These are phyloP conservation scores for Molossus molossus DNA, from an alignment of 2,797 vertebrate species.

Conservation along the genomic window DNA sequence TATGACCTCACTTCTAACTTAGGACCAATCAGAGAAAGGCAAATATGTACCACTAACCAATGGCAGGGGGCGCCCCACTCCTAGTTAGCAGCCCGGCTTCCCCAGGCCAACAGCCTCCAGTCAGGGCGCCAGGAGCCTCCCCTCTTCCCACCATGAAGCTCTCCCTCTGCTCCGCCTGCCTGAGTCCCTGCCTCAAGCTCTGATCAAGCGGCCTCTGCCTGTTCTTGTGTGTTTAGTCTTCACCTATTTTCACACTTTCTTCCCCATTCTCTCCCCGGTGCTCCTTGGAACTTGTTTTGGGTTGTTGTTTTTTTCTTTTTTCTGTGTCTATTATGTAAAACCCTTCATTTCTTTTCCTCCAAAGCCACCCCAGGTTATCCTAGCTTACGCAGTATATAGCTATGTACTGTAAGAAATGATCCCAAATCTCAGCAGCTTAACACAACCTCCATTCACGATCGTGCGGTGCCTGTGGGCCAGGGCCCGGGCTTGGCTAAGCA, in stretches of 20 bases:
- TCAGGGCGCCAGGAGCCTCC: accelerated
- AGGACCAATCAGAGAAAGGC: not conserved
- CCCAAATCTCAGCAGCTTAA: not conserved
- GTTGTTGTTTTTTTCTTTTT: not conserved
- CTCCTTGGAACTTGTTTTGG: not conserved
- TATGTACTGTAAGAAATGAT: not conserved
- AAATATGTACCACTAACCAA: not conserved
- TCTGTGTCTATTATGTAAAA: not conserved
- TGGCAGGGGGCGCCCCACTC: not conserved
- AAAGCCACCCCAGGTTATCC: not conserved
- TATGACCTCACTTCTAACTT: not conserved
- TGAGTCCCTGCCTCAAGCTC: not conserved
- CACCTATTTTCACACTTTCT: not conserved
- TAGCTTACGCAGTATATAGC: not conserved
- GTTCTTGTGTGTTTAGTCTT: not conserved
- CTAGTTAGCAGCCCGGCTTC: accelerated
- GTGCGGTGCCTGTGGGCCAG: not conserved
- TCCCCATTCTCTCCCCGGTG: not conserved
- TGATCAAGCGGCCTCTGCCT: not conserved
- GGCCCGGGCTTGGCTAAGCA: not conserved
- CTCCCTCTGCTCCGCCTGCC: not conserved
- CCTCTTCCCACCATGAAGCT: accelerated
- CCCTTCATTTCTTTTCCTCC: not conserved
- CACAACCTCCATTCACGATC: not conserved
- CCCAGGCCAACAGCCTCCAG: not conserved